Base-by-base conservation (phyloP, 2,113 vertebrate species). In the Leptobrachium ailaonicum region DNA sequence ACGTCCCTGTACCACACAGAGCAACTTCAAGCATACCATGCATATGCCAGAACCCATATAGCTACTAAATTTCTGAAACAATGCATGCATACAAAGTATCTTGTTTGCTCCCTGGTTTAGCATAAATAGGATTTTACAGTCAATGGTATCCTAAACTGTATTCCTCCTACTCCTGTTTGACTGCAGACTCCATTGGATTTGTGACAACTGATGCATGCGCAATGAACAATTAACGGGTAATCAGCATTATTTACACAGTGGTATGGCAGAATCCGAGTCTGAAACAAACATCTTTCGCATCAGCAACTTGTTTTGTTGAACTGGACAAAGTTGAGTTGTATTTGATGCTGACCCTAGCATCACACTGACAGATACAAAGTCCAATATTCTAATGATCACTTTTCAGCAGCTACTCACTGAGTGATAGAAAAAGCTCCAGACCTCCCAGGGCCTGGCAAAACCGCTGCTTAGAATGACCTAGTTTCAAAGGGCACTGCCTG, bases 251-350 rank as follows among this genome's bases (percentile, higher is more conserved):
- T 44, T 11, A 13, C 75, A 56, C 50, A 20, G n/a, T 6, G 9
- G 32, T 3, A 32, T 42, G 75, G 2, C 74, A 20, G 74, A 10
- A 13, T 12, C 56, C 1, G 63, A 66, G 44, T 45, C 5, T 67
- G 45, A 45, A 45, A 75, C 6, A 50, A 43, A 9, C 75, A 68
- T 56, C 6, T 13, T 60, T 64, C 12, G 41, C 41, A 77, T 77
- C 75, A 77, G 75, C 75, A 77, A 77, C 66, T 70, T 77, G 75
- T 77, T 70, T 77, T 77, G 66, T 77, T 12, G n/a, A 14, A 5
- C 41, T 42, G 14, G 43, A 56, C 75, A 69, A 69, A 77, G 54
- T 42, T 58, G 56, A 58, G 56, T 64, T 32, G 6, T 50, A 50
- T 64, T 64, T 20, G n/a, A 64, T 64, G 62, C 62, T 40, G 62